These are phyloP conservation scores for Beris morrisii DNA, from an alignment of 2,888 invertebrate species.

Conservation along the genomic window DNA sequence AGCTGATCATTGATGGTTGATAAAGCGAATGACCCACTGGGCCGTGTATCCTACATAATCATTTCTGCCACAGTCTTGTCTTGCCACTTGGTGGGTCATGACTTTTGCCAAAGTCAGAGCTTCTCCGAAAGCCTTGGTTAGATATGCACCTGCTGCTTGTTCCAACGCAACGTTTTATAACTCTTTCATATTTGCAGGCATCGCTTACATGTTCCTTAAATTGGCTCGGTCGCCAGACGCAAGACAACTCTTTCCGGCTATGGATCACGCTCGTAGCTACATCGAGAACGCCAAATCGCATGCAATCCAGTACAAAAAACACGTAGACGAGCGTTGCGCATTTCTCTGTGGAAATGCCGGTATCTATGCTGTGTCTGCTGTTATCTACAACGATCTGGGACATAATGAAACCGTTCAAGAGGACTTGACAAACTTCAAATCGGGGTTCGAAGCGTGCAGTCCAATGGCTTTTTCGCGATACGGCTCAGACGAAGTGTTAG, in stretches of 20 bases:
- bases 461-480: conserved; percentile 62
- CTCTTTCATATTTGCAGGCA: conserved; percentile 55
- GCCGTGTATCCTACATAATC: too few relatives aligned
- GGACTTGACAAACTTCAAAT: conserved; percentile 51
- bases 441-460: conserved; percentile 57
- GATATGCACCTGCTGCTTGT: too few relatives aligned
- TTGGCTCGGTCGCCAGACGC: conserved; percentile 61
- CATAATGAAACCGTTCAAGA: conserved; percentile 56
- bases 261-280: conserved; percentile 65
- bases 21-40: too few relatives aligned
- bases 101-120: too few relatives aligned
- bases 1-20: too few relatives aligned
- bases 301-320: conserved; percentile 56
- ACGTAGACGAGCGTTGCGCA: conserved; percentile 64
- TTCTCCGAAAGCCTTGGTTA: too few relatives aligned
- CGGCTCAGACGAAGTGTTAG: conserved; percentile 82
- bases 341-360: conserved; percentile 82
- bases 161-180: too few relatives aligned
- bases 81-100: too few relatives aligned
- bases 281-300: conserved; percentile 64
- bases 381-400: conserved; percentile 58
- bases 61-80: too few relatives aligned
- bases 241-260: conserved; percentile 57
- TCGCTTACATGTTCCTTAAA: conserved; percentile 76
- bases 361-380: conserved; percentile 71